Evolutionary conservation across 2,888 invertebrate genomes (phyloP).

Genomic region (Corythucha ciliata): DNA sequence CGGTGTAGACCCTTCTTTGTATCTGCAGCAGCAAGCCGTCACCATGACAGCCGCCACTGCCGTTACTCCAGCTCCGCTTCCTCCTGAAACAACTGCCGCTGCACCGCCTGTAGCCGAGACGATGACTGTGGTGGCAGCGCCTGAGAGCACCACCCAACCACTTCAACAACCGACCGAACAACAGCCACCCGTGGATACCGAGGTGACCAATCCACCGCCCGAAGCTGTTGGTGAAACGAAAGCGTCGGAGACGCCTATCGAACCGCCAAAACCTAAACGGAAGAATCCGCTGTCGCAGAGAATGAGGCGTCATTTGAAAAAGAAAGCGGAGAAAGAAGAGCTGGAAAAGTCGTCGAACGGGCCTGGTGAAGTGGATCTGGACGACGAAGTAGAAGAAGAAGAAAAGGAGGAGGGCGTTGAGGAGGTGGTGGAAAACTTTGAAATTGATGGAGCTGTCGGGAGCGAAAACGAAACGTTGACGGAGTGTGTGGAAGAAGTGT

Average conservation of each 20-base stretch:
- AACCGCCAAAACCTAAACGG: conserved; percentile 27
- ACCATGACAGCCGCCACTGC: no score
- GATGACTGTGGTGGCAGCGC: background rate
- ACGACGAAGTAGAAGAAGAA: conserved; percentile 21
- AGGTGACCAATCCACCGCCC: background rate
- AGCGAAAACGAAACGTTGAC: conserved; percentile 14
- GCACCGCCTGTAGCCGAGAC: background rate
- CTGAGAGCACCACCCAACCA: background rate
- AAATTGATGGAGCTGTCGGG: no score
- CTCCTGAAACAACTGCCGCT: background rate
- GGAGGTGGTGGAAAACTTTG: no score
- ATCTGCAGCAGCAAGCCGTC: background rate
- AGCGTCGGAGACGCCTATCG: background rate
- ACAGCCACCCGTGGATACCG: background rate
- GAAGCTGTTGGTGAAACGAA: background rate
- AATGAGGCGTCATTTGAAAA: conserved; percentile 45
- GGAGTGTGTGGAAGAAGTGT: conserved; percentile 28
- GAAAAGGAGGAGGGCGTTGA: conserved; percentile 19
- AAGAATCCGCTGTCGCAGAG: conserved; percentile 43
- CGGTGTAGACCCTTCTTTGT: background rate
- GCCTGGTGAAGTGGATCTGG: no score
- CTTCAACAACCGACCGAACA: conserved; percentile 1
- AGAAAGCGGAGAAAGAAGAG: conserved; percentile 28
- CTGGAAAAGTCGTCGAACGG: no score
- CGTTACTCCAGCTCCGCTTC: no score